Base-by-base conservation (phyloP, 2,113 vertebrate species). In the Corythaixoides concolor region DNA sequence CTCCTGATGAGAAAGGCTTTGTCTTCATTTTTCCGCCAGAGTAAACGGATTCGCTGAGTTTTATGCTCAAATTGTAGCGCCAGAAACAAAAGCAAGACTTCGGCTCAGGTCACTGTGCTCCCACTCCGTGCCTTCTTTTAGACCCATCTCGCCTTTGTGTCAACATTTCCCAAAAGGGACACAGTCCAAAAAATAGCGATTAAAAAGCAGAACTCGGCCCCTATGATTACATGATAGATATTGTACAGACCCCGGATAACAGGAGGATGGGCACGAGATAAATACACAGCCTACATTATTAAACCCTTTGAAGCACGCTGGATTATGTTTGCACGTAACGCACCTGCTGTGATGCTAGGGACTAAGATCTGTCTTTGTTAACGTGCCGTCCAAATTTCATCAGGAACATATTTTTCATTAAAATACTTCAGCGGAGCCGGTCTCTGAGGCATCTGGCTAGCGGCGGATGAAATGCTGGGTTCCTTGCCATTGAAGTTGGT, bases 361-460 rank as follows among this genome's bases (percentile, higher is more conserved):
- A 83, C 74, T 89, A 60, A 75, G 74, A 91, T 85, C 92, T 76
- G 70, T 82, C 94, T 94, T 95, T 69, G 94, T 95, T 95, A 89
- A 68, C 6, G 3, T 72, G 77, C 86, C 0, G 0, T 83, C 90
- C 81, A 89, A 47, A 95, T 93, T 96, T 91, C 91, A 89, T 79
- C 84, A 80, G 66, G 86, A 94, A 77, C 77, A 27, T 79, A 82
- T 95, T 95, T 96, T 91, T 96, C 93, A 95, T 94, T 95, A 82
- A 93, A 95, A 82, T 85, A 76, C 74, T 84, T 90, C 18, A 35
- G 6, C 0, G 1, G 72, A 80, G 72, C 85, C 56, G 85, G 86
- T 95, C 92, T 95, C 95, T 77, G 88, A 96, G 90, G 90, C 95
- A 89, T 93, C 94, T 96, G 94, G 89, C 50, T 82, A 79, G 91